Evolutionary conservation across 1,140 invertebrate species (phyloP).

Genomic region (Nylanderia fulva): DNA sequence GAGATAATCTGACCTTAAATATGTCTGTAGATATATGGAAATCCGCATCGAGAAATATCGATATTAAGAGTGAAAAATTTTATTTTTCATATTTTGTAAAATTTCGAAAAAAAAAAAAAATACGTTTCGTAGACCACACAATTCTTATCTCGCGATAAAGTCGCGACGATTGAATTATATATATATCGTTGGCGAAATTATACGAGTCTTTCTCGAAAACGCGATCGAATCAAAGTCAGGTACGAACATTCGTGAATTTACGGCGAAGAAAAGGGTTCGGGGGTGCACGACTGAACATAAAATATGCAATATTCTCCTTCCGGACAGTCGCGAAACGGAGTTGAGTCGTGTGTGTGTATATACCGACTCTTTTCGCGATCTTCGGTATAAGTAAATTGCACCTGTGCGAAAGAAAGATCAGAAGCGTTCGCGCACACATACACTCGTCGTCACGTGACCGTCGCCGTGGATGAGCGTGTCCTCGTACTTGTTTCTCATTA

Average conservation of each 20-base stretch:
- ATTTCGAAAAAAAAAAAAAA: no score
- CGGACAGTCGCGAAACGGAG: conserved; percentile 29
- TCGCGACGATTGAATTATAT: background rate
- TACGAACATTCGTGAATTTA: conserved; percentile 52
- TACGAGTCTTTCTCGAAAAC: conserved; percentile 9
- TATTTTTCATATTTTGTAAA: background rate
- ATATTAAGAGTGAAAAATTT: background rate
- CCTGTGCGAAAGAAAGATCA: conserved; percentile 55
- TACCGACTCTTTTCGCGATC: conserved; percentile 38
- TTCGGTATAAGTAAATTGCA: conserved; percentile 58
- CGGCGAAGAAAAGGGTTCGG: conserved; percentile 40
- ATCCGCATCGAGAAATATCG: background rate
- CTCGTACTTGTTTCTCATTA: conserved; percentile 62
- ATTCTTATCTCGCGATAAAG: background rate
- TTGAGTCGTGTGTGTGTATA: background rate
- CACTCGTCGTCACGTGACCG: conserved; percentile 42
- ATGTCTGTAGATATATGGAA: no score
- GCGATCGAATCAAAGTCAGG: conserved; percentile 58
- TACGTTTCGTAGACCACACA: background rate
- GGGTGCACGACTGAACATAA: conserved; percentile 50
- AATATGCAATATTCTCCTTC: conserved; percentile 58
- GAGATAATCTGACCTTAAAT: background rate
- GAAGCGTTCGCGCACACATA: conserved; percentile 27
- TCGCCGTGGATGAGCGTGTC: conserved; percentile 25
- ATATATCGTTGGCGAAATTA: conserved; percentile 17